Evolutionary conservation across 2,888 invertebrate species (phyloP), one percentile per base, ranked within the genome.

Genomic region (Drosophila tanythrix): DNA sequence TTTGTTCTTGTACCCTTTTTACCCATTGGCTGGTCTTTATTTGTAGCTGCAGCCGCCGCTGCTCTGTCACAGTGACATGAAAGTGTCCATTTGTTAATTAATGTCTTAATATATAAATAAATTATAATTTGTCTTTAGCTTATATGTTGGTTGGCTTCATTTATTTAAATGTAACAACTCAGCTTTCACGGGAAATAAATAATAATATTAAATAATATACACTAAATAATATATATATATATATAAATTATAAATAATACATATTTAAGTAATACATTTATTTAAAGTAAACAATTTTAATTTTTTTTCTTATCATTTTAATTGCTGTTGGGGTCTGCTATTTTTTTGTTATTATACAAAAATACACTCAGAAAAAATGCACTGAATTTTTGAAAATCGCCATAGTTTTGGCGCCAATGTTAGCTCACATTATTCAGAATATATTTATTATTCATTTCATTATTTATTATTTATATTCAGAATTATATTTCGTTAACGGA

Each of bases 1-100:
- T 89, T 86, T 84, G 71, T 60, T 67, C 40, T 70, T 67, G 63
- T 76, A 66, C 68, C 80, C 76, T 66, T 80, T 71, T 68, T 46
- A 53, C 27, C 71, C 70, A 76, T 81, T 82, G 67, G 55, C n/a
- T 53, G 29, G 35, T 53, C 56, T 50, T 25, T 59, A 40, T 29
- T 29, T 64, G 55, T 21, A 13, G 38, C 38, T 61, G 61, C 63
- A 60, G 27, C 25, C 27, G 50, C 50, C 8, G 40, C 66, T 52
- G 56, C 60, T 53, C 33, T 31, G 43, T 35, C 65, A 81, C 81
- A 79, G 79, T 79, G 77, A 70, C 27, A 13, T 29, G n/a, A 53
- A 35, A 27, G 2, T 18, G 25, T n/a, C 4, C 2, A 48, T 51
- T 21, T 43, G 25, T 31, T 18, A 46, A 46, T 46, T 46, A 15